Conservation (phyloP, 2,797 vertebrate genomes). For the Vireo griseus region DNA sequence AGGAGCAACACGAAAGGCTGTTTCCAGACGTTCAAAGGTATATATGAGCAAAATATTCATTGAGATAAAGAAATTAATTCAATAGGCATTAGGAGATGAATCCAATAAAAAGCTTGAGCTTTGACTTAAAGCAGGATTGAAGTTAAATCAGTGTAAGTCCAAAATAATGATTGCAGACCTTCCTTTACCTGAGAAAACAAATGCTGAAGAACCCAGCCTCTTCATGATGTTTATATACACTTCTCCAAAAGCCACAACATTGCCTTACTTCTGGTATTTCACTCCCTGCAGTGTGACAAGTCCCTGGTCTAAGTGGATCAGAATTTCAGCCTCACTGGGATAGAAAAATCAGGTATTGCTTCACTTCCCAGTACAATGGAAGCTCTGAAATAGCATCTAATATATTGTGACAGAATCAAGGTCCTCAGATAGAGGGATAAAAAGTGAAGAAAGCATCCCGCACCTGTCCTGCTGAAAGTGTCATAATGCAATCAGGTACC, state of each 20-base stretch:
- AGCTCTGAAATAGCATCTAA: background rate
- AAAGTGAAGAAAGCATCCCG: background rate
- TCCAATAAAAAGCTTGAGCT: constrained; percentile 20
- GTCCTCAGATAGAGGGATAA: background rate
- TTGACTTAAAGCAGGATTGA: background rate
- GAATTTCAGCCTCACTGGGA: background rate
- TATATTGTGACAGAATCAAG: background rate
- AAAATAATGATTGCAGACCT: background rate
- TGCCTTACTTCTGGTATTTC: background rate
- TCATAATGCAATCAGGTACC: background rate
- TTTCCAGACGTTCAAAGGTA: background rate
- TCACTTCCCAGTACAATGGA: background rate
- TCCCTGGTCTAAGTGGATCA: background rate
- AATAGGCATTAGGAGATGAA: background rate
- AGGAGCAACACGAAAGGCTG: fast-evolving
- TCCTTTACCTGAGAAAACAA: background rate
- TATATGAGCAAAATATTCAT: background rate
- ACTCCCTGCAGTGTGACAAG: background rate
- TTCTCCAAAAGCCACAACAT: background rate
- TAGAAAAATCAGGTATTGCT: background rate
- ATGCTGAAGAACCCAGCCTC: background rate
- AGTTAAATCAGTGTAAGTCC: background rate
- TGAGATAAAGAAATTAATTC: background rate
- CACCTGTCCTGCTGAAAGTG: background rate
- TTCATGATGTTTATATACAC: background rate